Evolutionary conservation across 2,113 vertebrate genomes (phyloP), one percentile per base, ranked within the genome.

Genomic region (Nibea albiflora): DNA sequence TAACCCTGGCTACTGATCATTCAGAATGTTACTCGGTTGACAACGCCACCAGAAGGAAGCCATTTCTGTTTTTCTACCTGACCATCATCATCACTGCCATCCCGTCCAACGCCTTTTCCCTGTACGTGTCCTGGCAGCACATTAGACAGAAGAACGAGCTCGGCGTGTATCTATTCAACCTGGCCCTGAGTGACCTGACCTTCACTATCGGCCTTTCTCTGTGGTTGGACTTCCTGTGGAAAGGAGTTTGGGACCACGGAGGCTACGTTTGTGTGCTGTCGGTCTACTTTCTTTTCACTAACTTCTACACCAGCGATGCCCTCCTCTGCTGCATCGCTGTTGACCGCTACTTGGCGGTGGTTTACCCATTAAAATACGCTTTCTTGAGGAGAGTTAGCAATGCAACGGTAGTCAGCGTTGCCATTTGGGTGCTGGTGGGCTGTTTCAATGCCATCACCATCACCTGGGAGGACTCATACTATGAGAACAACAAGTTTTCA

Each of bases 251-350:
- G 97, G 66, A 11, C 0, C 67, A 94, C 4, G 91, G 95, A 2
- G 15, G 78, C 0, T 24, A 19, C 0, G 52, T 90, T 2, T 97
- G 95, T 52, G 2, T 88, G 1, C 17, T 93, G 3, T 95, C 92
- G 0, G 88, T 95, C 26, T 96, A 95, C 50, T 62, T 95, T 24
- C 95, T 92, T 47, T 95, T 95, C 79, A 93, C 95, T 50, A 97
- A 98, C 85, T 97, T 97, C 26, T 97, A 98, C 90, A 96, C 94
- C 82, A 97, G 96, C 16, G 94, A 96, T 0, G 94, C 94, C 0
- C 94, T 98, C 73, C 96, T 98, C 28, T 95, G 96, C 88, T 98
- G 97, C 92, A 96, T 98, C 2, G 95, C 97, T 1, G 0, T 97
- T 0, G 92, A 97, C 71, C 94, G 97, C 15, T 98, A 97, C 65